Evolutionary conservation across 2,797 vertebrate genomes (phyloP), one percentile per base, ranked within the genome.

Genomic region (Acanthis flammea): DNA sequence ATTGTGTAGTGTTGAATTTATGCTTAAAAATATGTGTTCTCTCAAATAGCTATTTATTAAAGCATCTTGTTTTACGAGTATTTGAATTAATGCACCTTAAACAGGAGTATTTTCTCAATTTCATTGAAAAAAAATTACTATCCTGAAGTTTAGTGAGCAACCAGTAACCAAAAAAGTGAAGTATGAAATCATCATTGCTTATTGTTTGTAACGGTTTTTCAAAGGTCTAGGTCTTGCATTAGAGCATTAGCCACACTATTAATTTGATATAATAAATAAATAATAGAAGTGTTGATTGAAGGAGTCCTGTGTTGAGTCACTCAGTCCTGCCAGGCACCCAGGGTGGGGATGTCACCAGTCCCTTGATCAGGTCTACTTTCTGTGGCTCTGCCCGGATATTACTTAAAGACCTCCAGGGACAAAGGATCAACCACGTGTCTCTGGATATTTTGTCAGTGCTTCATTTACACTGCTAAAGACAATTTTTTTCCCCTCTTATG

Each of bases 381-480:
- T 50, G 18, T 51, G 12, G 13, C 31, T 60, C 22, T 51, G 13
- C 17, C 14, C 54, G 22, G 5, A 7, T 62, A 28, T 44, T 74
- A 71, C 53, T 67, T 54, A 18, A 65, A 37, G 17, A 51, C 3
- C 4, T 63, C 7, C 18, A 25, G 14, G 7, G 22, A 14, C 1
- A 45, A 41, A 30, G 27, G 7, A 37, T 63, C 12, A 9, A 24
- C 4, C 3, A 0, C 3, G 0, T 21, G 21, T 58, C n/a, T 62
- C 19, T 50, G n/a, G 30, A 21, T 24, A 54, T 16, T 41, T 27
- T 19, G n/a, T 70, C 24, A 50, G 19, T 47, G 22, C 31, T 60
- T 62, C 22, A 17, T 25, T 83, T 63, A 31, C 3, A 6, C 15
- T 65, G 16, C 25, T 66, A 12, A 78, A 63, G 30, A 33, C 14